Conservation (phyloP, 2,113 vertebrate species). For the Thryonomys swinderianus region DNA sequence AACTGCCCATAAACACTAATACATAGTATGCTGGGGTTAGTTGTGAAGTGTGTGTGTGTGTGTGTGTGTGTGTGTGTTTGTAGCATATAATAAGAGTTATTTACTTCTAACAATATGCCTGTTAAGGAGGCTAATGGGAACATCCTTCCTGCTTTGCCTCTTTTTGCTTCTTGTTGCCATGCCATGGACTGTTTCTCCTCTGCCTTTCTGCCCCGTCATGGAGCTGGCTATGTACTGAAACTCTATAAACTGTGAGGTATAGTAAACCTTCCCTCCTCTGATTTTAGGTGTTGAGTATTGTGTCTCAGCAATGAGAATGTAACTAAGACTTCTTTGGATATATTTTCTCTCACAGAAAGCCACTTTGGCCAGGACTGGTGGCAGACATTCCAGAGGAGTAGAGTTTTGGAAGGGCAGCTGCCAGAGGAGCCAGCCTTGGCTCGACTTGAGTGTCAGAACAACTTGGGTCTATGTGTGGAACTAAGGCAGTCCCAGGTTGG, state of each 20-base stretch:
- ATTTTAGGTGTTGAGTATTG: too few species aligned
- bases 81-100: neutral
- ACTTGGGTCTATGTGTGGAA: neutral
- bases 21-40: neutral
- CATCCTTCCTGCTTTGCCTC: too few species aligned
- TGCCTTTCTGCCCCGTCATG: too few species aligned
- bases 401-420: neutral
- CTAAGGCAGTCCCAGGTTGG: neutral
- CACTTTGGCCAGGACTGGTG: neutral
- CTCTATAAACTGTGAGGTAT: too few species aligned
- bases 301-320: too few species aligned
- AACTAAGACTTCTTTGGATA: neutral
- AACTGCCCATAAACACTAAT: neutral
- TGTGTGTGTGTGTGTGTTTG: neutral
- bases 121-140: neutral
- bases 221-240: too few species aligned
- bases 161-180: too few species aligned
- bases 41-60: neutral
- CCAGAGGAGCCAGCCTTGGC: neutral
- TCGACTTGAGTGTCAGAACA: neutral
- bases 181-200: too few species aligned
- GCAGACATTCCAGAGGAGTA: neutral
- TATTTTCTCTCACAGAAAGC: neutral
- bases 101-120: neutral
- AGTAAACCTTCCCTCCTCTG: too few species aligned